Evolutionary conservation across 2,888 invertebrate genomes (phyloP).

Genomic region (Chouioia cunea): DNA sequence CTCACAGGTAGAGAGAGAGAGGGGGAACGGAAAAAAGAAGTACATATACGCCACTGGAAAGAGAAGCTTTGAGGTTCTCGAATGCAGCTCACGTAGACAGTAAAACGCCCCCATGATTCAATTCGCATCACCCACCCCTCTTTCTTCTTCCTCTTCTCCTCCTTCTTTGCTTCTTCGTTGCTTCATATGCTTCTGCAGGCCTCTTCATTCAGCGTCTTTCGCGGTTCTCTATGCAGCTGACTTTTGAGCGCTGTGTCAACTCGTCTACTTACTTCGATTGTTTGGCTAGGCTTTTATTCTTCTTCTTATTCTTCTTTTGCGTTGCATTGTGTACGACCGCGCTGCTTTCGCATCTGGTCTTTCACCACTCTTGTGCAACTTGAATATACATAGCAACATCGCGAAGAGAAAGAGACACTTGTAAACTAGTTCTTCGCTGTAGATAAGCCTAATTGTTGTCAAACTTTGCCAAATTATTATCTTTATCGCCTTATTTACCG

Average conservation of each 20-base stretch:
- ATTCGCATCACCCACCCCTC: slow-evolving; percentile 64
- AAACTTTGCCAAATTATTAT: background rate
- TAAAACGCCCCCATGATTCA: slow-evolving; percentile 68
- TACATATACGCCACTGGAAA: slow-evolving; percentile 25
- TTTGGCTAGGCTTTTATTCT: slow-evolving; percentile 38
- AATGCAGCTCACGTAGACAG: slow-evolving; percentile 65
- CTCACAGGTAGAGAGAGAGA: slow-evolving; percentile 1
- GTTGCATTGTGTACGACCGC: slow-evolving; percentile 9
- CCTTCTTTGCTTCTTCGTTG: slow-evolving; percentile 29
- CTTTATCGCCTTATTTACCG: slow-evolving; percentile 1
- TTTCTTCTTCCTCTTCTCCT: slow-evolving; percentile 39
- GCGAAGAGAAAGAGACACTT: background rate
- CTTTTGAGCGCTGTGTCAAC: slow-evolving; percentile 51
- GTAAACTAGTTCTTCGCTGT: background rate
- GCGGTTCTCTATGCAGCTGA: slow-evolving; percentile 19
- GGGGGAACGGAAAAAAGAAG: slow-evolving; percentile 1
- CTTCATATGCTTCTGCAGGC: background rate
- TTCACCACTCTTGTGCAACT: background rate
- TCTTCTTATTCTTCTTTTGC: background rate
- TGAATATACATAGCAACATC: slow-evolving; percentile 3
- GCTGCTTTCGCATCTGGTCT: slow-evolving; percentile 19
- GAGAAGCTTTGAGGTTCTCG: slow-evolving; percentile 53
- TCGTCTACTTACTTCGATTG: slow-evolving; percentile 53
- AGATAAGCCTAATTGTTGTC: slow-evolving; percentile 14
- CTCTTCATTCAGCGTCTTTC: slow-evolving; percentile 7